phyloP scores from a whole-genome alignment of 2,797 vertebrate genomes.

The Rhadinocentrus ornatus region DNA sequence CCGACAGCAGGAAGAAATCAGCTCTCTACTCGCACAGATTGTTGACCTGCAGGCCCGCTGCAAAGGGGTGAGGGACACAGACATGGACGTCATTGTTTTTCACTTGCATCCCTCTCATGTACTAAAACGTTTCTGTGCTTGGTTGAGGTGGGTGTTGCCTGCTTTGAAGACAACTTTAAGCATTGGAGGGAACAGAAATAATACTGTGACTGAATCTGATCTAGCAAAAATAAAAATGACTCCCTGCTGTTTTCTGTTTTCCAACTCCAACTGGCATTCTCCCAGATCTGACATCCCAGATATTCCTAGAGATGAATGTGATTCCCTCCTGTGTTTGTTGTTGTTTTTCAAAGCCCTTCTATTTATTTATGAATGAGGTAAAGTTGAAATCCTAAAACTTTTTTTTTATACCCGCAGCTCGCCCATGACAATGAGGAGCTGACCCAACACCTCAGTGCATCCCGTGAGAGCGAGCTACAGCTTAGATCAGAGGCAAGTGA shows the following conservation, averaged over 20 bases:
- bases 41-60: conserved; percentile 88
- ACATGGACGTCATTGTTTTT: background rate
- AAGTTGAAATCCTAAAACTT: background rate
- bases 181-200: no score
- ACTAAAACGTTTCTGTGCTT: background rate
- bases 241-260: background rate
- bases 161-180: no score
- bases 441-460: conserved; percentile 83
- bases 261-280: background rate
- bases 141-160: no score
- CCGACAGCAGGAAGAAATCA: conserved; percentile 91
- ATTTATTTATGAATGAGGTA: background rate
- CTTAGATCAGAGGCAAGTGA: conserved; percentile 85
- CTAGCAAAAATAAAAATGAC: background rate
- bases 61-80: conserved; percentile 79
- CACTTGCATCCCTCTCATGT: background rate
- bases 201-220: background rate
- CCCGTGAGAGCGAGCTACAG: conserved; percentile 82
- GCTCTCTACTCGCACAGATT: conserved; percentile 85
- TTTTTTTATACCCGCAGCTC: conserved; percentile 66
- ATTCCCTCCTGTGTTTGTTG: background rate
- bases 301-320: no score
- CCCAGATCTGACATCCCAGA: no score
- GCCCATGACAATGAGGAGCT: conserved; percentile 88
- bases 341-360: background rate